Evolutionary conservation across 37 sponge, comb jelly and placozoan species (phyloP).

Genomic region (Halisarca cf. caerulea): DNA sequence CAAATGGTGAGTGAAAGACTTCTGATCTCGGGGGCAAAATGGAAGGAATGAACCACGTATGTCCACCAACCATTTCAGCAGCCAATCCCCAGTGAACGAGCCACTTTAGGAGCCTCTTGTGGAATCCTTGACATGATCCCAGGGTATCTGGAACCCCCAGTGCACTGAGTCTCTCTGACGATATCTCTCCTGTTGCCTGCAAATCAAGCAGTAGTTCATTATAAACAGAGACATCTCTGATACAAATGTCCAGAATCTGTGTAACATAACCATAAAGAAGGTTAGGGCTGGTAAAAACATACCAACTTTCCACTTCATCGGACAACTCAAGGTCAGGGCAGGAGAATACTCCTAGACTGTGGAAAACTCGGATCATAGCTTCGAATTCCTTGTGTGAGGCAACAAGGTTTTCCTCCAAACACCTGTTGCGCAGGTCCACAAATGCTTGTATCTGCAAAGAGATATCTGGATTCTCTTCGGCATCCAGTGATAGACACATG

Average conservation of each 20-base stretch:
- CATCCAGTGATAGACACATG: background rate
- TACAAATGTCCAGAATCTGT: background rate
- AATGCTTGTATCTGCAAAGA: background rate
- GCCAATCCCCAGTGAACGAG: slow-evolving; percentile 8
- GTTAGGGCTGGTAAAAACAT: background rate
- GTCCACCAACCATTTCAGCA: background rate
- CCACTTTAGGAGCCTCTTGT: background rate
- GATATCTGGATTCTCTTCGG: background rate
- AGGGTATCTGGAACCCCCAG: background rate
- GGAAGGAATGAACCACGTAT: too few relatives aligned
- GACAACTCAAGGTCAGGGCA: background rate
- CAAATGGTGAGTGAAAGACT: too few relatives aligned
- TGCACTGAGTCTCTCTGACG: background rate
- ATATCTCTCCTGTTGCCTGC: background rate
- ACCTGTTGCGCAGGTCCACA: background rate
- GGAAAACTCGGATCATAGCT: background rate
- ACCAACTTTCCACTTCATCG: background rate
- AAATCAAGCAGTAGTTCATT: background rate
- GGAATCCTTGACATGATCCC: background rate
- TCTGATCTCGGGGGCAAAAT: too few relatives aligned
- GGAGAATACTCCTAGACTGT: background rate
- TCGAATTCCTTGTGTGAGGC: background rate
- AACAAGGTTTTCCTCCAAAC: background rate
- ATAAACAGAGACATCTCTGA: background rate
- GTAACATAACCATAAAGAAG: background rate